Evolutionary conservation across 2,113 vertebrate genomes (phyloP).

Genomic region (Sceloporus tristichus): DNA sequence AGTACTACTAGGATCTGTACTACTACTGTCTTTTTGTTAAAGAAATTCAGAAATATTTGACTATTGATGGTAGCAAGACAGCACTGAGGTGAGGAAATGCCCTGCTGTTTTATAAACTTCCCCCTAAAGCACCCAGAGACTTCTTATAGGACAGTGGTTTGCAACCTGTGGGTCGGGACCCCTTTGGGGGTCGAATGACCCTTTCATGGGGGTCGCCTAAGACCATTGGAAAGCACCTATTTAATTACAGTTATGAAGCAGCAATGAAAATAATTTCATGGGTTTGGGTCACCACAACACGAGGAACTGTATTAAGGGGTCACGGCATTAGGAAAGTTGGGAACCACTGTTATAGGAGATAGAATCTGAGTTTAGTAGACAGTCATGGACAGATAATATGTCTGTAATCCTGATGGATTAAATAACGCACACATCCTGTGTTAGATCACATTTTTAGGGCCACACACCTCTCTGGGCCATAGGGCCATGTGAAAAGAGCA

Average conservation of each 20-base stretch:
- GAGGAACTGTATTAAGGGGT: too few relatives aligned
- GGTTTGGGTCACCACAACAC: too few relatives aligned
- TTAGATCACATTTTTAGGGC: not conserved
- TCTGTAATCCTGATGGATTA: not conserved
- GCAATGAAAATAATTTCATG: too few relatives aligned
- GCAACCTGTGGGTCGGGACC: too few relatives aligned
- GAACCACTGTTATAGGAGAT: not conserved
- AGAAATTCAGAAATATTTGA: not conserved
- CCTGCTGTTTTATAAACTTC: not conserved
- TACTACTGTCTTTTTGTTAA: not conserved
- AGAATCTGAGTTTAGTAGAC: not conserved
- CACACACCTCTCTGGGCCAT: not conserved
- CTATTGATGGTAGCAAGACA: not conserved
- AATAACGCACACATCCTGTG: not conserved
- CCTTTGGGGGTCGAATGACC: too few relatives aligned
- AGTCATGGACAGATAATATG: not conserved
- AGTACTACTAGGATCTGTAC: not conserved
- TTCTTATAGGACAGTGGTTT: not conserved
- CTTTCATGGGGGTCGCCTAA: too few relatives aligned
- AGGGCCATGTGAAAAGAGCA: too few relatives aligned
- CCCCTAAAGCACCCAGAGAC: not conserved
- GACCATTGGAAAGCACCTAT: too few relatives aligned
- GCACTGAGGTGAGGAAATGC: not conserved
- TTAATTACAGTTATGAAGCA: too few relatives aligned
- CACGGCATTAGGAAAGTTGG: too few relatives aligned